phyloP scores from a whole-genome alignment of 2,797 vertebrate species.

The Acropternis orthonyx region DNA sequence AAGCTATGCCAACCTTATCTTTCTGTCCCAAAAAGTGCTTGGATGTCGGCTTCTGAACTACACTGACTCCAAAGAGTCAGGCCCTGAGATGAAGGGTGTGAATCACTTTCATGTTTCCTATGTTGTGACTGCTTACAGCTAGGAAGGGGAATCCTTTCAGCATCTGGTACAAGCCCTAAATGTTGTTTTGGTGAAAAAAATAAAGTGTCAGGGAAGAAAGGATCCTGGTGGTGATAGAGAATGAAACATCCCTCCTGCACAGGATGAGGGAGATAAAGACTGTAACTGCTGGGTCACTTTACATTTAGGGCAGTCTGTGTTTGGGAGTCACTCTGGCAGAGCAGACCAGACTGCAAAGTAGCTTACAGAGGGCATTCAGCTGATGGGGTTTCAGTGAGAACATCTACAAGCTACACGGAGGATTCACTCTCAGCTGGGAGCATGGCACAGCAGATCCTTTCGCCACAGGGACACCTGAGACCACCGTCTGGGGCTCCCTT shows the following conservation, averaged over 20 bases:
- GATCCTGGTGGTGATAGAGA: not conserved
- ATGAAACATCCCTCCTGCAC: not conserved
- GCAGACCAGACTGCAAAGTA: not conserved
- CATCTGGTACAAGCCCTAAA: not conserved
- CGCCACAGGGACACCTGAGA: not conserved
- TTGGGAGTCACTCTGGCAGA: not conserved
- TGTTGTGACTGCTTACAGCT: not conserved
- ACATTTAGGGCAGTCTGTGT: not conserved
- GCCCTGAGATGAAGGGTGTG: not conserved
- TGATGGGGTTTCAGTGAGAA: not conserved
- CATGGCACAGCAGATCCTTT: not conserved
- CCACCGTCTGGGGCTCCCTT: not conserved
- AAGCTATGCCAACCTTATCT: not conserved
- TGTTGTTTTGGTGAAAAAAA: not conserved
- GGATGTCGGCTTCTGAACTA: not conserved
- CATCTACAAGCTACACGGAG: not conserved
- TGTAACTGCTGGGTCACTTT: not conserved
- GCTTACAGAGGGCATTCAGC: not conserved
- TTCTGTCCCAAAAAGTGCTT: not conserved
- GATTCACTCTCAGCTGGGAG: fast-evolving
- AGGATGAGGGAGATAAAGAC: not conserved
- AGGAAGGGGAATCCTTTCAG: not conserved
- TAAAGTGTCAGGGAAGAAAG: not conserved
- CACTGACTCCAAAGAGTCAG: not conserved
- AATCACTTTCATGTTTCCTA: not conserved